These are phyloP conservation scores for Tautogolabrus adspersus DNA, from an alignment of 2,113 vertebrate genomes.

Conservation along the genomic window DNA sequence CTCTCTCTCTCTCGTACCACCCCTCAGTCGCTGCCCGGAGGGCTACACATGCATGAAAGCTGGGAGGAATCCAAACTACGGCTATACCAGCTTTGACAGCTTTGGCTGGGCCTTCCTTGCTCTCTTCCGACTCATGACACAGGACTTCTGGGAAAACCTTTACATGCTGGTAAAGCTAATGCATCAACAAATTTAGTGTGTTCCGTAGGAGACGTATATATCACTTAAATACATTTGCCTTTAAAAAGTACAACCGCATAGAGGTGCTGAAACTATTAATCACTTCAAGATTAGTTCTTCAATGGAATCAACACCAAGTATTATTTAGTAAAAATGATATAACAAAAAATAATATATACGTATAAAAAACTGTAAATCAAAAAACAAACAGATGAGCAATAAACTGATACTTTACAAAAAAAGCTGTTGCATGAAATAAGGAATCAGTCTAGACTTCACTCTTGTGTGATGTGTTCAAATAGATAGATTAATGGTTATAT, in stretches of 20 bases:
- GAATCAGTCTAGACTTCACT: too few relatives aligned
- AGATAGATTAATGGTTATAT: too few relatives aligned
- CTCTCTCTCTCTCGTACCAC: slow-evolving; percentile 4
- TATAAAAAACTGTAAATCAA: too few relatives aligned
- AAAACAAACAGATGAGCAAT: too few relatives aligned
- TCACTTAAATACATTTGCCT: not conserved
- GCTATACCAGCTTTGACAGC: slow-evolving; percentile 98
- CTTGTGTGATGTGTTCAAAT: too few relatives aligned
- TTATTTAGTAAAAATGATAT: too few relatives aligned
- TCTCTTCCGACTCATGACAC: slow-evolving; percentile 99
- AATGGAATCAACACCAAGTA: too few relatives aligned
- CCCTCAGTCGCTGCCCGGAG: slow-evolving; percentile 93
- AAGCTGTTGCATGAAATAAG: too few relatives aligned
- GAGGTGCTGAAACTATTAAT: too few relatives aligned
- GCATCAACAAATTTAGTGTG: not conserved
- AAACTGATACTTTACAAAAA: too few relatives aligned
- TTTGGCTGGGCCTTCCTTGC: slow-evolving; percentile 99
- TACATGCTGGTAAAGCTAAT: slow-evolving; percentile 91
- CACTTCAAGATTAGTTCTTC: not conserved
- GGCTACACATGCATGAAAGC: slow-evolving; percentile 98
- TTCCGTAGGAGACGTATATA: not conserved
- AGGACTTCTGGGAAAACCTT: slow-evolving; percentile 99
- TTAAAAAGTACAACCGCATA: not conserved
- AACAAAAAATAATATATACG: too few relatives aligned
- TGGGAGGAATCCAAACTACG: slow-evolving; percentile 97